These are phyloP conservation scores for Labia minor DNA, from an alignment of 2,888 invertebrate species.

Conservation along the genomic window DNA sequence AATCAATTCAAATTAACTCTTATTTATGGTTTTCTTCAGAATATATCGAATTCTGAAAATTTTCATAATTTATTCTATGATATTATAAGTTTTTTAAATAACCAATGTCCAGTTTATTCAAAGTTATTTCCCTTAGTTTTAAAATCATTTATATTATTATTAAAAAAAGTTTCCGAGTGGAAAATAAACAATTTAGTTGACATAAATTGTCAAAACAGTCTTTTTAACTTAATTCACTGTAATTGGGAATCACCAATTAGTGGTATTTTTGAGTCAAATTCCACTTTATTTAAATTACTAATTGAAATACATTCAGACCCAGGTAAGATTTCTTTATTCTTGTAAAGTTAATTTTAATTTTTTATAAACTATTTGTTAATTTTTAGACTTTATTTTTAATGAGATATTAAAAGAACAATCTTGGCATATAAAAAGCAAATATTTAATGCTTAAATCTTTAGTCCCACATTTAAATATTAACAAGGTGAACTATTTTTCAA, in stretches of 20 bases:
- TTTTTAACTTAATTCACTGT: constrained; percentile 18
- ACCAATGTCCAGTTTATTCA: not conserved
- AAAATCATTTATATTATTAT: not conserved
- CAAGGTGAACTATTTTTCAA: constrained; percentile 25
- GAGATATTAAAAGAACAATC: constrained; percentile 36
- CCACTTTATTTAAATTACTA: constrained; percentile 37
- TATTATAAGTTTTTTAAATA: not conserved
- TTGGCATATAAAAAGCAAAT: constrained; percentile 50
- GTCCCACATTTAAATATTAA: constrained; percentile 30
- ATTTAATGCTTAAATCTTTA: constrained; percentile 45
- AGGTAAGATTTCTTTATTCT: not conserved
- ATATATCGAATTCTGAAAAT: not conserved
- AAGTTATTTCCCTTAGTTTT: not conserved
- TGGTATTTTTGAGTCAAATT: constrained; percentile 45
- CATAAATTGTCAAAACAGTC: not conserved
- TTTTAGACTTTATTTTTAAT: constrained; percentile 30
- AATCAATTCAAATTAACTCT: not conserved
- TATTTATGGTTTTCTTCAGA: not conserved
- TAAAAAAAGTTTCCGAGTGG: constrained; percentile 14
- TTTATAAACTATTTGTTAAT: constrained; percentile 28
- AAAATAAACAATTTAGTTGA: not conserved
- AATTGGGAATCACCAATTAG: constrained; percentile 52
- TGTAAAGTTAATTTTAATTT: constrained; percentile 14
- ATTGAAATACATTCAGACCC: constrained; percentile 8
- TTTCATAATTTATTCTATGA: not conserved